These are phyloP conservation scores for Drosophila bunnanda DNA, from an alignment of 2,888 invertebrate species.

Conservation along the genomic window DNA sequence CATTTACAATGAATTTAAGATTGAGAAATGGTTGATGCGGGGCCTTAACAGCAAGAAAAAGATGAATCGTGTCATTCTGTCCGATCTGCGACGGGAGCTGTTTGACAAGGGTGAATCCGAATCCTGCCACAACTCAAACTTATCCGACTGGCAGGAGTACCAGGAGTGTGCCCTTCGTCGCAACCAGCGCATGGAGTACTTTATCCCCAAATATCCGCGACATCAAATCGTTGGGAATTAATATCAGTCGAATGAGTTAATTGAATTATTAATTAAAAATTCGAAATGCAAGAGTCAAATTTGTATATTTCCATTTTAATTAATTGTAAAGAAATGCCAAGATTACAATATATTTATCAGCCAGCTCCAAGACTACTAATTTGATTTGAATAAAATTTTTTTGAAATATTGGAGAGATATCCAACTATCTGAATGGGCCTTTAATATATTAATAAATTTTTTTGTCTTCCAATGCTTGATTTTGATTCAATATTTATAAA, in stretches of 20 bases:
- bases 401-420: too few species aligned
- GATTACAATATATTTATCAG: background rate
- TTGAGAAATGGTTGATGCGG: constrained; percentile 41
- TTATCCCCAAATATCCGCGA: constrained; percentile 51
- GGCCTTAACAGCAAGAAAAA: constrained; percentile 14
- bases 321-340: background rate
- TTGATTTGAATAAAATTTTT: too few species aligned
- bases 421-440: too few species aligned
- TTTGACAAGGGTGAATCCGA: constrained; percentile 37
- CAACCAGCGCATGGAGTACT: constrained; percentile 50
- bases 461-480: too few species aligned
- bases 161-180: constrained; percentile 53
- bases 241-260: background rate
- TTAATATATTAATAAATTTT: too few species aligned
- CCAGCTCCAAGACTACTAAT: background rate
- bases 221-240: background rate
- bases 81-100: constrained; percentile 38
- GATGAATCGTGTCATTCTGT: constrained; percentile 10
- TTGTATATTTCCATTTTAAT: background rate
- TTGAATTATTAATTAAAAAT: background rate
- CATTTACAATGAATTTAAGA: constrained; percentile 21
- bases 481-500: too few species aligned
- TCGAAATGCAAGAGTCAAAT: background rate
- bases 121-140: constrained; percentile 33
- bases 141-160: constrained; percentile 22